Evolutionary conservation across 2,113 vertebrate genomes (phyloP).

Genomic region (Xenotilapia caudafasciata): DNA sequence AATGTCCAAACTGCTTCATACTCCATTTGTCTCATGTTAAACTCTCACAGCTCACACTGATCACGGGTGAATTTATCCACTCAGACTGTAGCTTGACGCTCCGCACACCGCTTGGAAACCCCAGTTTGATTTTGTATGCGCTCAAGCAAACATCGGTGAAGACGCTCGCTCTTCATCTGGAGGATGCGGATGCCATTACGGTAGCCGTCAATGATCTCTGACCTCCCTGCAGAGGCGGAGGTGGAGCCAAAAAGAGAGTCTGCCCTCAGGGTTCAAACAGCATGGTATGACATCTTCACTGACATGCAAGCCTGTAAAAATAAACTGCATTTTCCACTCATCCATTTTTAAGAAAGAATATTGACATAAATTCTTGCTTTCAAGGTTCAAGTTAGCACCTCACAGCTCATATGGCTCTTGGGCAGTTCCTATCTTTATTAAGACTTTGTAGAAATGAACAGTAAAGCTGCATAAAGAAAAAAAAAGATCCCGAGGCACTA

Average conservation of each 20-base stretch:
- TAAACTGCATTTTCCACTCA: slow-evolving; percentile 8
- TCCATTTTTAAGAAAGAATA: slow-evolving; percentile 1
- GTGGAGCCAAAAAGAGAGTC: slow-evolving; percentile 11
- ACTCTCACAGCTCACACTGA: neutral
- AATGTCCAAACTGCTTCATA: neutral
- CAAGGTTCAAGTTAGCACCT: neutral
- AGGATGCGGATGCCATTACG: neutral
- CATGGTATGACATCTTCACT: neutral
- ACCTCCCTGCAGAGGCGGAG: slow-evolving; percentile 9
- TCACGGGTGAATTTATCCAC: neutral
- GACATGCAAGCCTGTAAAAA: slow-evolving; percentile 20
- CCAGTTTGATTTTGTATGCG: neutral
- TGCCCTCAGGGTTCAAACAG: slow-evolving; percentile 9
- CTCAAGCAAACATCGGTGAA: neutral
- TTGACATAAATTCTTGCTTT: slow-evolving; percentile 8
- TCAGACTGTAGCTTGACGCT: neutral
- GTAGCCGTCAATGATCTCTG: neutral
- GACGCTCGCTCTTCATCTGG: neutral
- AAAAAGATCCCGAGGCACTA: neutral
- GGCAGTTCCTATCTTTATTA: neutral
- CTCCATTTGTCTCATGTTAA: neutral
- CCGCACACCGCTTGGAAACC: neutral
- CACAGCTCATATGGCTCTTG: neutral
- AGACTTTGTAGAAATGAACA: neutral
- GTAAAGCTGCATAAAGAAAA: neutral